Base-by-base conservation (phyloP, 2,113 vertebrate species). In the Daphoenositta chrysoptera region DNA sequence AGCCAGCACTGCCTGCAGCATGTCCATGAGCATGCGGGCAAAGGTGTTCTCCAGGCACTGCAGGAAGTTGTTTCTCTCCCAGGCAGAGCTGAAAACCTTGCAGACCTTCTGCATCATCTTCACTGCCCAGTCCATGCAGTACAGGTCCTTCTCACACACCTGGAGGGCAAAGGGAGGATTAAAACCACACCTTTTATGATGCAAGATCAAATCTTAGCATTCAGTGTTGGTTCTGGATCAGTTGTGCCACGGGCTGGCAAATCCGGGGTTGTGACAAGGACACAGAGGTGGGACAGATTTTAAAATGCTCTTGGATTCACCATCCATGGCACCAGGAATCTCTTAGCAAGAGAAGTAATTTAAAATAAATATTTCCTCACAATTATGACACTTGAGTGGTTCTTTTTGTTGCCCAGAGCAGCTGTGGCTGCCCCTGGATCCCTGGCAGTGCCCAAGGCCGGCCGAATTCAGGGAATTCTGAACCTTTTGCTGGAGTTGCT, bases 121-220 rank as follows among this genome's bases (percentile, higher is more conserved):
- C 57, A 99, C 99, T 3, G 97, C 96, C 99, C 99, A 99, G 84
- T 98, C 97, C 98, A 99, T 99, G 96, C 98, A 98, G 95, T 99
- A 99, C 30, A 98, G 91, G 13, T 99, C 99, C 96, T 99, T 99
- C 97, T 99, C 98, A 26, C 98, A 99, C 75, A 99, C 99, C 99
- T 99, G 75, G 3, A 10, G 51, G 10, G 56, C 53, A 83, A 4
- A 58, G 92, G 22, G 12, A 75, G 50, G 23, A 6, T 10, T 17
- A 33, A 72, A 96, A 57, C 39, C 30, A 2, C 6, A 1, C 6
- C 0, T 39, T 53, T 35, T 6, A 1, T 17, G 53, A 5, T 6
- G 45, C 6, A 51, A 44, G 12, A 4, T 27, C 13, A 35, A 23
- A 61, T 13, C 7, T 66, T 0, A 35, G 33, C 4, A 0, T 53